phyloP scores from a whole-genome alignment of 2,797 vertebrate genomes.

The Numenius phaeopus region DNA sequence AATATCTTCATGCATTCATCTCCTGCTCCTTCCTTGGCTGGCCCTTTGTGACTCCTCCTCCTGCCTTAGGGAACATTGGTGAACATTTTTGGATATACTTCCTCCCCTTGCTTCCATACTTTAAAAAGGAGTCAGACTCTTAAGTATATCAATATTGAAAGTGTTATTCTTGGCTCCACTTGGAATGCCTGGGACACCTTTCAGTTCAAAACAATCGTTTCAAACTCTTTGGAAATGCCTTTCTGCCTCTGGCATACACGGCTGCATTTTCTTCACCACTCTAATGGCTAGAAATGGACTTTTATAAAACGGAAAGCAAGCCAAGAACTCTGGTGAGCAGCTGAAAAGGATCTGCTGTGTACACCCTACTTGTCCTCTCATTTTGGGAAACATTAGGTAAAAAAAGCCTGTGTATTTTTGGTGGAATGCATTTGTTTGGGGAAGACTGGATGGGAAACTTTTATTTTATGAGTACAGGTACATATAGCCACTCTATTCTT shows the following conservation, averaged over 20 bases:
- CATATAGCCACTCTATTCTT: not conserved
- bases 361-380: not conserved
- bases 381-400: not conserved
- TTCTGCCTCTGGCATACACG: not conserved
- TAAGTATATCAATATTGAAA: not conserved
- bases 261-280: not conserved
- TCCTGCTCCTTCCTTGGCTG: not conserved
- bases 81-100: not conserved
- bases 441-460: not conserved
- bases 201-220: not conserved
- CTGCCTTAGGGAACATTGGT: not conserved
- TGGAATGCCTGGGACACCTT: not conserved
- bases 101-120: not conserved
- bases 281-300: conserved; percentile 1
- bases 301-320: not conserved
- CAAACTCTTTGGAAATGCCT: not conserved
- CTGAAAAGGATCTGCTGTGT: conserved; percentile 2
- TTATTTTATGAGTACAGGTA: not conserved
- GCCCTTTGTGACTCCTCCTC: conserved; percentile 1
- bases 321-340: not conserved
- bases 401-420: not conserved
- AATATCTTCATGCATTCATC: not conserved
- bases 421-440: not conserved
- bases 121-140: not conserved
- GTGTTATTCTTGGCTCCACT: not conserved